Evolutionary conservation across 2,113 vertebrate genomes (phyloP), one percentile per base, ranked within the genome.

Genomic region (Paradisaea rubra): DNA sequence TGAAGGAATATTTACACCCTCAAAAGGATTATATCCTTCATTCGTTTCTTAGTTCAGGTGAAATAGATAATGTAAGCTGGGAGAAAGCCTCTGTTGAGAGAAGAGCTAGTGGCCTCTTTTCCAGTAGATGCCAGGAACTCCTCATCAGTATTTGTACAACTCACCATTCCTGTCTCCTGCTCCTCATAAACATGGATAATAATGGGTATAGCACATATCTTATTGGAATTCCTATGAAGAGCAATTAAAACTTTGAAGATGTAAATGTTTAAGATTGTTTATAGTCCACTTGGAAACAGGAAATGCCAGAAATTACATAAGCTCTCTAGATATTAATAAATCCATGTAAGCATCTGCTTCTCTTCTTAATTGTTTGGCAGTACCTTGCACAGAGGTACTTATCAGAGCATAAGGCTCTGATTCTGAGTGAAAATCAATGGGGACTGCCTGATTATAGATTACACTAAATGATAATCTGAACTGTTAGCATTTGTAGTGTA

Each of bases 281-380:
- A 71, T 78, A 72, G 66, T 68, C 76, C 60, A 74, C 7, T 37
- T 84, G 49, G 89, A 94, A 93, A 86, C 92, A 91, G 91, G 93
- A 97, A 90, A 91, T 94, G 23, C 91, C 95, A 86, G 68, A 86
- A 91, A 73, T 96, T 93, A 88, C 76, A 14, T 70, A 89, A 88
- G 10, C 33, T 95, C 17, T 90, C 71, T 50, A 73, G 30, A 47
- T 78, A 83, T 42, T 89, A 86, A 66, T 80, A 90, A 80, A 65
- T 90, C 21, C 11, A 30, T 72, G 28, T 41, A 91, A 88, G 63
- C 33, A 73, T 83, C 52, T 86, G 33, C 30, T 87, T 88, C 20
- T 88, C 70, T 64, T 81, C 53, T 33, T 61, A 77, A 65, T 81
- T 82, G 21, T 71, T 81, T 86, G 59, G 23, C 74, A 80, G 31